Conservation (phyloP, 2,797 vertebrate species). For the Eulemur rubriventer region DNA sequence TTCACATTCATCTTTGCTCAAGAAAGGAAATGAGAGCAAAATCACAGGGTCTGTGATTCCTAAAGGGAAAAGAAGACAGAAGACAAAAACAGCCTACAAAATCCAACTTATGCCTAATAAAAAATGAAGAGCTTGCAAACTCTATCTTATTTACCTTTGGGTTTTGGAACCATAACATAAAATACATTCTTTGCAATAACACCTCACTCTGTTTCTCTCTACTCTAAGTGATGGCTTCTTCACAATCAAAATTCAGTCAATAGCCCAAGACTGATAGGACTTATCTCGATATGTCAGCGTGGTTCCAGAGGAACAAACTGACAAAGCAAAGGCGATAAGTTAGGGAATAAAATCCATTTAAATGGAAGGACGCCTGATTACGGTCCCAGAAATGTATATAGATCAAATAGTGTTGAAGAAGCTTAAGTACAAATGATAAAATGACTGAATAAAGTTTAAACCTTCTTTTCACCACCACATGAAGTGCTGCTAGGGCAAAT, state of each 20-base stretch:
- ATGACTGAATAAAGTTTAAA: slow-evolving; percentile 35
- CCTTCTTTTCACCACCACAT: not conserved
- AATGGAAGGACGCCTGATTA: slow-evolving; percentile 85
- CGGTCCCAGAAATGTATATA: slow-evolving; percentile 81
- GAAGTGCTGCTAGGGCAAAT: not conserved
- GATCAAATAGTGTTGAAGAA: slow-evolving; percentile 68
- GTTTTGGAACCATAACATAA: slow-evolving; percentile 80
- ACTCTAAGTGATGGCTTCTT: slow-evolving; percentile 91
- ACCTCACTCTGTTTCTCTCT: slow-evolving; percentile 87
- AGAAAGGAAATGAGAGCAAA: slow-evolving; percentile 65
- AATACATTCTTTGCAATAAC: slow-evolving; percentile 87
- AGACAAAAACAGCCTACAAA: not conserved
- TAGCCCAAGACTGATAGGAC: slow-evolving; percentile 92
- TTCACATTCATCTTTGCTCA: slow-evolving; percentile 70
- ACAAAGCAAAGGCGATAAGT: slow-evolving; percentile 88
- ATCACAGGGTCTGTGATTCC: not conserved
- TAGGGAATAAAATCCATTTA: slow-evolving; percentile 90
- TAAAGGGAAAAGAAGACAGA: slow-evolving; percentile 32
- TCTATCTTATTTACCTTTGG: slow-evolving; percentile 71
- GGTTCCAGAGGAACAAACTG: slow-evolving; percentile 87
- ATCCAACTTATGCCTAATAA: slow-evolving; percentile 78
- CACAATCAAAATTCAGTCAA: slow-evolving; percentile 94
- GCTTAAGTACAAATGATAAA: slow-evolving; percentile 73
- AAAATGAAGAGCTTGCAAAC: slow-evolving; percentile 86
- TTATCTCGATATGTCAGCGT: slow-evolving; percentile 92